Percentiles rank a stretch among this genome's conserved stretches.
Conservation (phyloP, 2,797 vertebrate species). For the Amazona ochrocephala region DNA sequence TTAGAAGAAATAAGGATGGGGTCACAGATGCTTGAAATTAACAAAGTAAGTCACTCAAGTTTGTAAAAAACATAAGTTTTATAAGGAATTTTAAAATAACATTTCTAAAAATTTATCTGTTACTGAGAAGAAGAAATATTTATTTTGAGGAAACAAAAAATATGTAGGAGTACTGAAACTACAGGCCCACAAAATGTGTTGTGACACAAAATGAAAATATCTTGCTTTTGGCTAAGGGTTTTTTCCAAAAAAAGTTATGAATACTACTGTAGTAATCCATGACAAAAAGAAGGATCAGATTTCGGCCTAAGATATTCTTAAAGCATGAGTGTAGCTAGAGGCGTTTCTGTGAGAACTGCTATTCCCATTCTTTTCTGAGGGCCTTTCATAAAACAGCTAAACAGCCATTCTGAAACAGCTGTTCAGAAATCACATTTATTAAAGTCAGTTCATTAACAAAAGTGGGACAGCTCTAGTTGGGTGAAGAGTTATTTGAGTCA, state of each 20-base stretch:
- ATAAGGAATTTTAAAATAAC: neutral
- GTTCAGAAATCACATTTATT: neutral
- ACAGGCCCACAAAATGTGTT: neutral
- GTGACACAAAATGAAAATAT: neutral
- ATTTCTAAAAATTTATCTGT: neutral
- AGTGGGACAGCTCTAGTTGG: neutral
- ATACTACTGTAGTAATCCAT: neutral
- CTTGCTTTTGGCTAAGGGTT: neutral
- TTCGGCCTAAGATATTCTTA: neutral
- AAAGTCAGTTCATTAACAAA: neutral
- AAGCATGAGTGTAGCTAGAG: neutral
- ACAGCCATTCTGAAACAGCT: neutral
- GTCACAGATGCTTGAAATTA: neutral
- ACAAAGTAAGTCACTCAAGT: neutral
- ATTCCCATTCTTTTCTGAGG: too few relatives aligned
- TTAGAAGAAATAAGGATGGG: neutral
- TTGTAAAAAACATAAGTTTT: neutral
- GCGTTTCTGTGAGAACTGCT: too few relatives aligned
- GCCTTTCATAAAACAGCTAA: neutral
- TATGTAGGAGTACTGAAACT: neutral
- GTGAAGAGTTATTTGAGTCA: neutral
- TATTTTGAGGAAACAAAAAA: neutral
- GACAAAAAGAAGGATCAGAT: neutral
- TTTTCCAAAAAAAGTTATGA: neutral
- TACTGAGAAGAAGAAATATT: neutral